Evolutionary conservation across 2,888 invertebrate genomes (phyloP).

Genomic region (Apomyelois bistriatella): DNA sequence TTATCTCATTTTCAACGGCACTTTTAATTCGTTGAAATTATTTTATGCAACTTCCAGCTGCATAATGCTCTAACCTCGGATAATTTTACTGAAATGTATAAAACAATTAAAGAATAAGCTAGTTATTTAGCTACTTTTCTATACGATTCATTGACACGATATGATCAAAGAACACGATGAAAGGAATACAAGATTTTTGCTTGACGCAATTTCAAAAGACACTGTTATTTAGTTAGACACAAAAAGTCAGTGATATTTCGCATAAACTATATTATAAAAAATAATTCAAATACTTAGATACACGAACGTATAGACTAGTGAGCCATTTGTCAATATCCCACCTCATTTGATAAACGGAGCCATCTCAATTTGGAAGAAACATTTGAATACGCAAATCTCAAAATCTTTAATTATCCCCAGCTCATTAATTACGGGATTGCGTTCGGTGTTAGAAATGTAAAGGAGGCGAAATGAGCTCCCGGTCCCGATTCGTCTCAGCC

Average conservation of each 20-base stretch:
- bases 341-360: background rate
- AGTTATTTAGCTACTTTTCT: no score
- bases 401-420: constrained; percentile 54
- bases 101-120: no score
- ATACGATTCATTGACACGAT: no score
- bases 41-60: constrained; percentile 6
- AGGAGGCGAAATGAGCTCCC: constrained; percentile 64
- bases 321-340: no score
- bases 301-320: no score
- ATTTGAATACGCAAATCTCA: constrained; percentile 36
- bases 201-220: no score
- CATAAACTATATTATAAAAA: no score
- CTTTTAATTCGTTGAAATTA: constrained; percentile 12
- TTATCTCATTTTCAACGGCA: background rate
- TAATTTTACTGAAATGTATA: constrained; percentile 46
- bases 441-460: constrained; percentile 63
- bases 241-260: no score
- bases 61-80: background rate
- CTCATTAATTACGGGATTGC: constrained; percentile 61
- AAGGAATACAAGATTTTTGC: no score
- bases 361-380: background rate
- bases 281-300: no score
- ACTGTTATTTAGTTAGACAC: no score
- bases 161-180: no score
- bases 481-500: constrained; percentile 41